Base-by-base conservation (phyloP, 2,888 invertebrate genomes). In the Phyllotreta striolata region DNA sequence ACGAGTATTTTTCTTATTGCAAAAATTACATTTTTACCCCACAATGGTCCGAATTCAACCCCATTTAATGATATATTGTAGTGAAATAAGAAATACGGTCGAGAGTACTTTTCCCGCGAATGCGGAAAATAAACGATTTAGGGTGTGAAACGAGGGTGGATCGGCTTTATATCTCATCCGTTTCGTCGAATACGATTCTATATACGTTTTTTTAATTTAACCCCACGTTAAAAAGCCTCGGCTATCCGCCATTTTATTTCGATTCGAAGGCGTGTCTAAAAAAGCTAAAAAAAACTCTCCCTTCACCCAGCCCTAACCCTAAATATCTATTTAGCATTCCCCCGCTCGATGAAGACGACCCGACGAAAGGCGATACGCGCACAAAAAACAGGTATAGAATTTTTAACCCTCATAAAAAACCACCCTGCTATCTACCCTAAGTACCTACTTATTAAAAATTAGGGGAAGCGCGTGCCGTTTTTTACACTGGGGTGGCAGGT, bases 81-180 rank as follows among this genome's bases (percentile, higher is more conserved):
- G 63, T 66, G 69, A 72, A 72, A 72, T 70, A 72, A 73, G 70
- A 69, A 72, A 71, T 72, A 69, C 66, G 67, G 62, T 68, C 52
- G 46, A 64, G 61, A 61, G 64, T 44, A 64, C 56, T 61, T 64
- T 61, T 68, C 69, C 67, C 70, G 74, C 67, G 72, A 72, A 72
- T 73, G 71, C 70, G 66, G 65, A 67, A 71, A 74, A 74, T 74
- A 72, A 73, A 72, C 69, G 70, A 70, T 71, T 69, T 68, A 66
- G 70, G 71, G 72, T 71, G 71, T 64, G 66, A 66, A 70, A 64
- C 63, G 62, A 66, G 67, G 70, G 70, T 3, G 24, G 24, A 4
- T 24, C 24, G 24, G 1, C n/a, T n/a, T n/a, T n/a, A n/a, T n/a
- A n/a, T n/a, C n/a, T n/a, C n/a, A n/a, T n/a, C n/a, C n/a, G n/a